Evolutionary conservation across 1,140 invertebrate genomes (phyloP).

Genomic region (Halyomorpha halys): DNA sequence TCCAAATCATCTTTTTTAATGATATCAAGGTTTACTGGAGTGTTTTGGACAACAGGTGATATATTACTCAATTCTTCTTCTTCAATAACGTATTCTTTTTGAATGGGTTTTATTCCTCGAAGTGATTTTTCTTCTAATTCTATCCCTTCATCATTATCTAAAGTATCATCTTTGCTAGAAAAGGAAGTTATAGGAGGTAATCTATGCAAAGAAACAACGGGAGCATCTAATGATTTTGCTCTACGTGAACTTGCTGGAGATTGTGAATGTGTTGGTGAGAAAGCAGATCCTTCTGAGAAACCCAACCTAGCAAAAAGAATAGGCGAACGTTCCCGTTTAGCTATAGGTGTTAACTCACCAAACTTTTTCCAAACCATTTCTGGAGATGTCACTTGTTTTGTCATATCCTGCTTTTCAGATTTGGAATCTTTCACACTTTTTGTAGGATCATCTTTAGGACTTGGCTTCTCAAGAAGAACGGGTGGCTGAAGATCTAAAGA

Average conservation of each 20-base stretch:
- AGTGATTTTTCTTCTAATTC: slow-evolving; percentile 32
- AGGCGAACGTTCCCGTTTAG: slow-evolving; percentile 52
- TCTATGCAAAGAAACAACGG: slow-evolving; percentile 63
- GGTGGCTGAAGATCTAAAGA: too few species aligned
- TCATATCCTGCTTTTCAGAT: slow-evolving; percentile 13
- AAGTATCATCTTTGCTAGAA: slow-evolving; percentile 76
- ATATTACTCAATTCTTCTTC: slow-evolving; percentile 26
- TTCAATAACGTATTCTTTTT: slow-evolving; percentile 27
- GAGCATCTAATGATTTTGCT: slow-evolving; percentile 70
- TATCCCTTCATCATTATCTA: slow-evolving; percentile 37
- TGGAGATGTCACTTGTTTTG: slow-evolving; percentile 41
- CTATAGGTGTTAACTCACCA: slow-evolving; percentile 30
- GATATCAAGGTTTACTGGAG: background rate
- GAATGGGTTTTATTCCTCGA: slow-evolving; percentile 16
- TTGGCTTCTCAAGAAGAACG: too few species aligned
- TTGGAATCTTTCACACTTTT: background rate
- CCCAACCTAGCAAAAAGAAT: slow-evolving; percentile 68
- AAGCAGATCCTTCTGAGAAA: slow-evolving; percentile 68
- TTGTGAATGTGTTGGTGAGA: slow-evolving; percentile 56
- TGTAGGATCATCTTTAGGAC: background rate
- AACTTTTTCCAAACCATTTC: slow-evolving; percentile 46
- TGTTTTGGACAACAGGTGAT: slow-evolving; percentile 14
- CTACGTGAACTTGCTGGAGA: slow-evolving; percentile 61
- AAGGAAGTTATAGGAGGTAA: slow-evolving; percentile 73
- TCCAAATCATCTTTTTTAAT: slow-evolving; percentile 4